A percentile compares a stretch with the other conserved stretches of the same genome.
Conservation (phyloP, 1,140 invertebrate species). For the Anoplophora glabripennis region DNA sequence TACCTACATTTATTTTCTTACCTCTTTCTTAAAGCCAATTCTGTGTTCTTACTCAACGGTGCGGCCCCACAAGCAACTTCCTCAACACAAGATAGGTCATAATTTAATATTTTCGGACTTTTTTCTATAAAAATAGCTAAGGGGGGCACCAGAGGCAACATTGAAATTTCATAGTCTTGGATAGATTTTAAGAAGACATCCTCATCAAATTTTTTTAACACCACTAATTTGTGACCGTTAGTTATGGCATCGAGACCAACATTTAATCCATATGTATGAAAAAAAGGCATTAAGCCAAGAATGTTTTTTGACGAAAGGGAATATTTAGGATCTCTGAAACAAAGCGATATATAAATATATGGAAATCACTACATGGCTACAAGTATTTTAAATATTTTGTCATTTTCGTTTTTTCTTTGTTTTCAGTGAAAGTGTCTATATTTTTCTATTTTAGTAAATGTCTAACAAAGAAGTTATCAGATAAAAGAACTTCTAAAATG, state of each 20-base stretch:
- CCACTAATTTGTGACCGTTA: conserved; percentile 31
- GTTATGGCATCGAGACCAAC: conserved; percentile 20
- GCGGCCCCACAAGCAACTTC: conserved; percentile 51
- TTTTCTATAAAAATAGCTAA: conserved; percentile 28
- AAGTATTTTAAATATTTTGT: no score
- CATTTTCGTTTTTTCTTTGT: no score
- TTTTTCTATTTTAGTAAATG: no score
- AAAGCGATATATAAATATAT: no score
- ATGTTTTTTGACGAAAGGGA: background rate
- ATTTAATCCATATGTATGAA: conserved; percentile 31
- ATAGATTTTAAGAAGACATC: conserved; percentile 39
- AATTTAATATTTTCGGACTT: conserved; percentile 39
- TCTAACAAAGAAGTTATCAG: no score
- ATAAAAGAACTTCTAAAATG: no score
- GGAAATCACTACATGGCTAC: no score
- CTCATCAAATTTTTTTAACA: conserved; percentile 56
- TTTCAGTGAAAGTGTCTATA: no score
- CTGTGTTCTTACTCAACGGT: conserved; percentile 45
- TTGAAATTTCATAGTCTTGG: conserved; percentile 21
- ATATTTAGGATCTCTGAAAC: conserved; percentile 27
- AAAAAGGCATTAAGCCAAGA: conserved; percentile 35
- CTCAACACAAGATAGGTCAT: conserved; percentile 47
- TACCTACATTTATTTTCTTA: conserved; percentile 17
- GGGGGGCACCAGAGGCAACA: conserved; percentile 23
- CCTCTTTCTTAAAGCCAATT: conserved; percentile 46